These are phyloP conservation scores for Prorops nasuta DNA, from an alignment of 1,140 invertebrate species.

Conservation along the genomic window DNA sequence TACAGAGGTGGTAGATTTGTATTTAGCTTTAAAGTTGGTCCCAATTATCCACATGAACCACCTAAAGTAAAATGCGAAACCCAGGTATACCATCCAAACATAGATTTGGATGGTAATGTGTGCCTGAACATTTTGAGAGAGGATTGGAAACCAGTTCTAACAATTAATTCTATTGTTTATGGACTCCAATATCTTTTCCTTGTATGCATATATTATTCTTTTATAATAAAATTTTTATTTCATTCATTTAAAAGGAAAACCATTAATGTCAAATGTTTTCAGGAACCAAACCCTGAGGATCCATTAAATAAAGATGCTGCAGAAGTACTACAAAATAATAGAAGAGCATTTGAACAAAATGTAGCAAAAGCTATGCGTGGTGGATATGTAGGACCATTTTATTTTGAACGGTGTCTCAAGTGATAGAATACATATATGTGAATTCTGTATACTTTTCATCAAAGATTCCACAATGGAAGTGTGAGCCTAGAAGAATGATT, in stretches of 20 bases:
- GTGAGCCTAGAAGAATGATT: slow-evolving; percentile 26
- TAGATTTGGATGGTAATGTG: slow-evolving; percentile 93
- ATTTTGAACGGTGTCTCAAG: slow-evolving; percentile 95
- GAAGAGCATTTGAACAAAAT: slow-evolving; percentile 93
- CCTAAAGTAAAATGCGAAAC: slow-evolving; percentile 95
- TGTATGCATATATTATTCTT: slow-evolving; percentile 61
- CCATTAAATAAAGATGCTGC: slow-evolving; percentile 99
- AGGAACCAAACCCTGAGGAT: slow-evolving; percentile 99
- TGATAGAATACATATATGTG: slow-evolving; percentile 61
- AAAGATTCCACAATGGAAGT: slow-evolving; percentile 31
- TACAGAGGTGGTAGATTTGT: slow-evolving; percentile 91
- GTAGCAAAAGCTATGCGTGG: slow-evolving; percentile 95
- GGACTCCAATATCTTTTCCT: slow-evolving; percentile 96
- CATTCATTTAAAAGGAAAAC: not conserved
- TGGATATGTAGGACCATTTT: slow-evolving; percentile 87
- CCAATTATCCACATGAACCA: slow-evolving; percentile 94
- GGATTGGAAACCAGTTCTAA: slow-evolving; percentile 98
- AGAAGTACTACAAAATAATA: slow-evolving; percentile 91
- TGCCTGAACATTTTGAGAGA: slow-evolving; percentile 93
- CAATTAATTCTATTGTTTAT: slow-evolving; percentile 97
- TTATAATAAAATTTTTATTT: not conserved
- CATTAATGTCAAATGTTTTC: slow-evolving; percentile 23
- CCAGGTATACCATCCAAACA: slow-evolving; percentile 93
- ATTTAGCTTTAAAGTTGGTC: slow-evolving; percentile 97
- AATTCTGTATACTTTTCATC: slow-evolving; percentile 24